A percentile compares a stretch with the other conserved stretches of the same genome.
Conservation (phyloP, 2,888 invertebrate genomes). For the Drosophila rubida region DNA sequence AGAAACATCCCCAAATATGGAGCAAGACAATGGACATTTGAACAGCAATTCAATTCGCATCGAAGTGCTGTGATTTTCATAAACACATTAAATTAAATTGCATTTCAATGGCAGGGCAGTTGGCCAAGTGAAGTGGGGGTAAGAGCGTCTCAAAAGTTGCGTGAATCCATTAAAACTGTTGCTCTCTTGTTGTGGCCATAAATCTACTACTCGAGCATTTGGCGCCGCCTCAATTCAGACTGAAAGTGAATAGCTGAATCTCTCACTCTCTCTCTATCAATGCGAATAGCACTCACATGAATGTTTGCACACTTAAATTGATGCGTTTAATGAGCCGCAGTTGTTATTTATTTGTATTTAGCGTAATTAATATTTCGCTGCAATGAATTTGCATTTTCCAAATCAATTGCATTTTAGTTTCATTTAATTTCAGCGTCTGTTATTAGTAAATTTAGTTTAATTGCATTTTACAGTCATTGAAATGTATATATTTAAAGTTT, state of each 20-base stretch:
- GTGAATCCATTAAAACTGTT: constrained; percentile 58
- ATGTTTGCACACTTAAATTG: neutral
- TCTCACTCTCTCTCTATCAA: too few relatives aligned
- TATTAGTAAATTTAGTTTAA: neutral
- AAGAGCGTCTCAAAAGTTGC: constrained; percentile 49
- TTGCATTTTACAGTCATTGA: neutral
- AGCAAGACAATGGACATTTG: constrained; percentile 54
- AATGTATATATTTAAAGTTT: neutral
- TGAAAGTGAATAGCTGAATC: neutral
- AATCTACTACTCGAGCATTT: constrained; percentile 23
- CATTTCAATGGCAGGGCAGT: constrained; percentile 62
- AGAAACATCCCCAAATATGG: constrained; percentile 21
- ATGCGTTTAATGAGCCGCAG: neutral
- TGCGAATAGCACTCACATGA: neutral
- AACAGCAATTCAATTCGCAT: constrained; percentile 57
- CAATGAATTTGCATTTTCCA: neutral
- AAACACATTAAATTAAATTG: constrained; percentile 84
- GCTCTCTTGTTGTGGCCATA: constrained; percentile 26
- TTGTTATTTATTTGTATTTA: constrained; percentile 1
- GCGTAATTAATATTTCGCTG: neutral
- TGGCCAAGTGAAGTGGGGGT: neutral
- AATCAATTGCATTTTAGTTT: neutral
- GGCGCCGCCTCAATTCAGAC: constrained; percentile 11
- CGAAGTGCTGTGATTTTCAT: constrained; percentile 76
- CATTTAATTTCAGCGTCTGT: neutral